Percentiles rank a stretch among this genome's conserved stretches.
Conservation (phyloP, 2,797 vertebrate species). For the Cryptoprocta ferox region DNA sequence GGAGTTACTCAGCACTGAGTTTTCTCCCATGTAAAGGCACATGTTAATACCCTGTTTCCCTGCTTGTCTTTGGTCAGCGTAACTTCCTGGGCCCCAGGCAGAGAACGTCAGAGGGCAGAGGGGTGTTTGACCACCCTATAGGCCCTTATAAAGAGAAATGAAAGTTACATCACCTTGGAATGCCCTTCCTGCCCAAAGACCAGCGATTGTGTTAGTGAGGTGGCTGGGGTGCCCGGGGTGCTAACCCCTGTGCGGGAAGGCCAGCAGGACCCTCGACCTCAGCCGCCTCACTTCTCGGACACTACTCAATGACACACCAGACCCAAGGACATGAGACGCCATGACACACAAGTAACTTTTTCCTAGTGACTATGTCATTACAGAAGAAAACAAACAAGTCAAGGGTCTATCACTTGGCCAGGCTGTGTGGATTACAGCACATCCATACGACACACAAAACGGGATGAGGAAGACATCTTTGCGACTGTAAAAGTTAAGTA, state of each 20-base stretch:
- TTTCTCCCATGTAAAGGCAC: background rate
- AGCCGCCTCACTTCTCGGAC: background rate
- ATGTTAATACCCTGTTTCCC: background rate
- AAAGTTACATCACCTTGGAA: background rate
- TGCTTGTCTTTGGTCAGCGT: background rate
- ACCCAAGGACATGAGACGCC: background rate
- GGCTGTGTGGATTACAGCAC: background rate
- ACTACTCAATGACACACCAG: background rate
- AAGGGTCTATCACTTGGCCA: background rate
- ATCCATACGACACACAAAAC: too few species aligned
- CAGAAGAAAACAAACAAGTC: constrained; percentile 3
- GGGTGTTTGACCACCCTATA: background rate
- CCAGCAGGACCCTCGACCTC: too few species aligned
- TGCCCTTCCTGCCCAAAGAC: background rate
- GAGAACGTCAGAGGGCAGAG: background rate
- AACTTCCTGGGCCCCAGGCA: background rate
- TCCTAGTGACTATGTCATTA: background rate
- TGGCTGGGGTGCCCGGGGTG: background rate
- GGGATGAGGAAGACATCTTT: background rate
- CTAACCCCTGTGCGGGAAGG: background rate
- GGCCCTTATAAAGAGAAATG: background rate
- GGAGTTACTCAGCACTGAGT: background rate
- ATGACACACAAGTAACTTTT: background rate
- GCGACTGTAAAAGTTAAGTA: background rate
- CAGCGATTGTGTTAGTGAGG: rapidly evolving